These are phyloP conservation scores for Micromussa lordhowensis DNA, from an alignment of 92 coral and sea anemone genomes.

Conservation along the genomic window DNA sequence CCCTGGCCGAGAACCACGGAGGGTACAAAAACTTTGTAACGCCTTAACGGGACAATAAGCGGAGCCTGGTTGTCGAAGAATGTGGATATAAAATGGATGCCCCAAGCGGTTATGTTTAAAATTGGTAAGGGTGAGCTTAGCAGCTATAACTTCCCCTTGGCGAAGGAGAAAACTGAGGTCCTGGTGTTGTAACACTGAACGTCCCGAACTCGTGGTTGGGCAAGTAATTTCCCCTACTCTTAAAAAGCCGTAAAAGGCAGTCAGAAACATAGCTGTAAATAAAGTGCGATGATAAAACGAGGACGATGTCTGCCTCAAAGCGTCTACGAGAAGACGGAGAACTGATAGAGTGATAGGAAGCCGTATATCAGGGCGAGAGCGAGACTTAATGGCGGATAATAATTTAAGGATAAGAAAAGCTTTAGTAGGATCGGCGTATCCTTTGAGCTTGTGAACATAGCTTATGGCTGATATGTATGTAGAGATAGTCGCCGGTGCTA, in stretches of 20 bases:
- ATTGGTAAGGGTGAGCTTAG: background rate
- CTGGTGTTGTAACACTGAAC: constrained; percentile 5
- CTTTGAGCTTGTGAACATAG: too few species aligned
- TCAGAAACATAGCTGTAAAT: constrained; percentile 40
- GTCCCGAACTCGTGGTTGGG: constrained; percentile 6
- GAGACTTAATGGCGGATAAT: constrained; percentile 3
- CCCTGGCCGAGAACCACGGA: constrained; percentile 7
- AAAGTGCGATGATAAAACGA: constrained; percentile 35
- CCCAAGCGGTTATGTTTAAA: background rate
- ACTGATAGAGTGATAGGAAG: constrained; percentile 39
- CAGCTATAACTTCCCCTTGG: background rate
- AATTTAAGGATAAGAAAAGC: too few species aligned
- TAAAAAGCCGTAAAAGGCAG: constrained; percentile 55
- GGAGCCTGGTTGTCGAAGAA: background rate
- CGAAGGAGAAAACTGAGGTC: background rate
- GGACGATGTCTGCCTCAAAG: constrained; percentile 24
- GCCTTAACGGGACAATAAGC: constrained; percentile 18
- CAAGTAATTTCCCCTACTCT: constrained; percentile 32
- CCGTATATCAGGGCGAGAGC: constrained; percentile 36
- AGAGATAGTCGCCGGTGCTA: too few species aligned
- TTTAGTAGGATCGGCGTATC: too few species aligned
- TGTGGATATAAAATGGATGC: constrained; percentile 12
- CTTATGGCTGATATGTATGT: too few species aligned
- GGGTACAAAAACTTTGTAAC: background rate
- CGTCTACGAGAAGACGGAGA: constrained; percentile 14